Evolutionary conservation across 2,113 vertebrate species (phyloP).

Genomic region (Passer domesticus): DNA sequence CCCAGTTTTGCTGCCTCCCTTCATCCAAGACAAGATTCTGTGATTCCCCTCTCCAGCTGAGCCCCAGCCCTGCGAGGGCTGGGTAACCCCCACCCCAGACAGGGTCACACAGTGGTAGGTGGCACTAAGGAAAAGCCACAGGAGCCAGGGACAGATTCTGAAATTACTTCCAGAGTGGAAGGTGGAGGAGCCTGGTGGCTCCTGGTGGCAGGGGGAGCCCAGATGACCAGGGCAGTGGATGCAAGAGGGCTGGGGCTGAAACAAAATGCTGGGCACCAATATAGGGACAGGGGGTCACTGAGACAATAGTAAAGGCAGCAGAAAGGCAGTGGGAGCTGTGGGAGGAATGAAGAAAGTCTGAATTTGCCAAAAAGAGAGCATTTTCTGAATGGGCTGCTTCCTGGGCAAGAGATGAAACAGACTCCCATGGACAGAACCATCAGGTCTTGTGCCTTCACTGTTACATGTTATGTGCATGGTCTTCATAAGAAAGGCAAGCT

Average conservation of each 20-base stretch:
- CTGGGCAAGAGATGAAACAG: not conserved
- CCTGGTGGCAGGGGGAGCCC: not conserved
- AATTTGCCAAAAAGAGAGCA: not conserved
- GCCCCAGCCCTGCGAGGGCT: not conserved
- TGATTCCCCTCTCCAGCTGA: not conserved
- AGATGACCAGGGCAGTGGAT: not conserved
- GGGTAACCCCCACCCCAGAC: fast-evolving
- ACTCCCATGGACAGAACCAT: fast-evolving
- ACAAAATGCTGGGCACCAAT: fast-evolving
- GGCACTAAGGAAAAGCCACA: not conserved
- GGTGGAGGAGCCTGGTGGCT: not conserved
- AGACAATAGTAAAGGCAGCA: not conserved
- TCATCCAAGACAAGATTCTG: not conserved
- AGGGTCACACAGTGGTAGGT: fast-evolving
- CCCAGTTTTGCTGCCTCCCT: fast-evolving
- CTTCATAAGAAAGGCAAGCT: not conserved
- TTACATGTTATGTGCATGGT: not conserved
- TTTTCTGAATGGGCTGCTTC: not conserved
- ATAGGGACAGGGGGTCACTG: fast-evolving
- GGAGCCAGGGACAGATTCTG: not conserved
- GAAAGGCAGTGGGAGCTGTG: not conserved
- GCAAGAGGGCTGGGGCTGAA: not conserved
- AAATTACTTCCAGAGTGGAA: not conserved
- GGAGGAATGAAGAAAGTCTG: not conserved
- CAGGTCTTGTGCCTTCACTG: not conserved